Base-by-base conservation (phyloP, 2,888 invertebrate species). In the Tachina fera region DNA sequence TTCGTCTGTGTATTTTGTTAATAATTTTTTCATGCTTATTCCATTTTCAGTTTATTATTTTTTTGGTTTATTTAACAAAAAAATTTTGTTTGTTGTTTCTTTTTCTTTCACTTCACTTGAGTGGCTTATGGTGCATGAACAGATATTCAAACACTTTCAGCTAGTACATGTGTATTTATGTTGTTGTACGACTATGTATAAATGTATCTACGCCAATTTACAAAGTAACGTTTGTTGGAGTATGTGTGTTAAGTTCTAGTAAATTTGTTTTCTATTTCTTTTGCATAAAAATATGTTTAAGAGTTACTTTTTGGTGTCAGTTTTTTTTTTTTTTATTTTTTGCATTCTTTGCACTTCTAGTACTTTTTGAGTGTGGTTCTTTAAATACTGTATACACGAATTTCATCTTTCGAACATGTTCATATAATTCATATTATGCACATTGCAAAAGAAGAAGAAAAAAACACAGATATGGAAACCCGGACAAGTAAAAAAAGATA, bases 291-390 rank as follows among this genome's bases (percentile, higher is more conserved):
- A 85, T 81, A 84, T 81, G 75, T 68, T 86, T 84, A 88, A 86
- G 86, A 87, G 86, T 86, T 76, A 86, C 83, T 80, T 85, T 83
- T 88, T 82, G 86, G 84, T 87, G 86, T 70, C 83, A 83, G 84
- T 74, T 86, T 78, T 71, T 80, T 16, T 65, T 51, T 60, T 61
- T 83, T 74, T 86, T 78, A 68, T 80, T 16, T 65, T 51, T 60
- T 61, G 22, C 14, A 11, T 58, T 16, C 49, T 56, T 70, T 74
- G 41, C 56, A 41, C 68, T 71, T 70, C 80, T 56, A 86, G 83
- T 80, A 80, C 83, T 76, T 83, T 83, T 71, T 61, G 67, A 87
- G 87, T 80, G 78, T 67, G 76, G 86, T 77, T 83, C 76, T 79
- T 31, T 80, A 83, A 77, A 83, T 76, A 60, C 63, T 71, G 67